Percentiles rank a stretch among this genome's conserved stretches.
These are phyloP conservation scores for Poecilia latipinna DNA, from an alignment of 2,113 vertebrate species.

Conservation along the genomic window DNA sequence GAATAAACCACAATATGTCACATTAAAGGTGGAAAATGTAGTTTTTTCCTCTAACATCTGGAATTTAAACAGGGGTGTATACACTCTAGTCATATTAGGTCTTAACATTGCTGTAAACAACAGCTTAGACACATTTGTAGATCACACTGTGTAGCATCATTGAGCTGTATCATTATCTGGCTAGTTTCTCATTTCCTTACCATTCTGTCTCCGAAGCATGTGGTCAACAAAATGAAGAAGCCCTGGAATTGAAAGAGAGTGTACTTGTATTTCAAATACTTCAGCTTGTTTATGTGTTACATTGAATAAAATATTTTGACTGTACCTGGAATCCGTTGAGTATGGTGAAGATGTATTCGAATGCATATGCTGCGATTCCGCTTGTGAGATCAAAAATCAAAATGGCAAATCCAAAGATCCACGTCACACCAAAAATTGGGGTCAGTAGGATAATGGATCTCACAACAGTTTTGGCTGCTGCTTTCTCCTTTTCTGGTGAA, in stretches of 20 bases:
- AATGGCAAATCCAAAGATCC: slow-evolving; percentile 76
- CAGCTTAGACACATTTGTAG: too few species aligned
- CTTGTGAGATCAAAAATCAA: slow-evolving; percentile 46
- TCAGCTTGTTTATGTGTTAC: neutral
- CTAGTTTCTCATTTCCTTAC: slow-evolving; percentile 46
- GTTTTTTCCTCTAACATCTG: too few species aligned
- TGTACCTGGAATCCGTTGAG: slow-evolving; percentile 81
- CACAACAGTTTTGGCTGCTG: slow-evolving; percentile 64
- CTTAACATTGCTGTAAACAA: neutral
- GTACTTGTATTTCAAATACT: neutral
- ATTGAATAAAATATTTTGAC: neutral
- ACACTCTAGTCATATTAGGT: neutral
- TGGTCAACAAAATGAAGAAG: slow-evolving; percentile 79
- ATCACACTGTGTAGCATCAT: accelerated
- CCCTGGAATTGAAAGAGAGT: slow-evolving; percentile 67
- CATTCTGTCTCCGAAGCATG: slow-evolving; percentile 74
- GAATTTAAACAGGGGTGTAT: too few species aligned
- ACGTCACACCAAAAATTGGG: slow-evolving; percentile 80
- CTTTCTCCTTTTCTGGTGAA: slow-evolving; percentile 45
- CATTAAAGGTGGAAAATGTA: too few species aligned
- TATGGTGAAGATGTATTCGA: slow-evolving; percentile 73
- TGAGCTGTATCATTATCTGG: neutral
- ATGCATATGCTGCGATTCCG: accelerated
- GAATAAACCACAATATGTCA: too few species aligned
- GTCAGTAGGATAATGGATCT: slow-evolving; percentile 78